Conservation (phyloP, 1,140 invertebrate species). For the Odontomachus brunneus region DNA sequence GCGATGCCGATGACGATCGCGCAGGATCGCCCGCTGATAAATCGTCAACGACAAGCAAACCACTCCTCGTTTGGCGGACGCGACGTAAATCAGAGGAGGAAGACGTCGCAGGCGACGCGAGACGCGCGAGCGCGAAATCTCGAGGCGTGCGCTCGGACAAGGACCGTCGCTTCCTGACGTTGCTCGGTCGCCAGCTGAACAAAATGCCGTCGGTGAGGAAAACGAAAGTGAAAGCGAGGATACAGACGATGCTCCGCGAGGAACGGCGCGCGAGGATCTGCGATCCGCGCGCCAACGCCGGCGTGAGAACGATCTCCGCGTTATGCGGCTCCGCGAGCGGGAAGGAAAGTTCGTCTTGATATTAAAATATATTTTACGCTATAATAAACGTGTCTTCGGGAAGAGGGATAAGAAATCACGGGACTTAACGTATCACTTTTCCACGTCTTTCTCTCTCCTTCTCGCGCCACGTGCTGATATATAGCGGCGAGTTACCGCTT, state of each 20-base stretch:
- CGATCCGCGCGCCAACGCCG: neutral
- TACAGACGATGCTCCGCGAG: slow-evolving; percentile 56
- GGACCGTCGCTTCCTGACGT: slow-evolving; percentile 57
- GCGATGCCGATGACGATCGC: slow-evolving; percentile 11
- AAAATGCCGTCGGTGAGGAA: slow-evolving; percentile 54
- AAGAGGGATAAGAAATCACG: slow-evolving; percentile 3
- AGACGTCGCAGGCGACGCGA: neutral
- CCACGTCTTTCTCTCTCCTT: neutral
- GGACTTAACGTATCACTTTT: neutral
- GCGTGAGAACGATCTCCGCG: slow-evolving; percentile 15
- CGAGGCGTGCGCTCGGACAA: neutral
- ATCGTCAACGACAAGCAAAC: neutral
- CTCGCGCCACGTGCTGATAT: neutral
- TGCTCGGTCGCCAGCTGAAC: slow-evolving; percentile 45
- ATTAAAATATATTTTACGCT: slow-evolving; percentile 30
- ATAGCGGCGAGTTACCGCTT: neutral
- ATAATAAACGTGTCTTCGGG: neutral
- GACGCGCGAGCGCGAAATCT: neutral
- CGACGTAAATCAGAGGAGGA: neutral
- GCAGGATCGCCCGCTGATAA: neutral
- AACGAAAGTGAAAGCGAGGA: slow-evolving; percentile 62
- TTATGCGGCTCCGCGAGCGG: neutral
- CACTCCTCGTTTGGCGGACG: neutral
- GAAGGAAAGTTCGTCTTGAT: neutral
- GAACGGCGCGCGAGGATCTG: too few relatives aligned